phyloP scores from a whole-genome alignment of 2,888 invertebrate species.

The Chironomus riparius region DNA sequence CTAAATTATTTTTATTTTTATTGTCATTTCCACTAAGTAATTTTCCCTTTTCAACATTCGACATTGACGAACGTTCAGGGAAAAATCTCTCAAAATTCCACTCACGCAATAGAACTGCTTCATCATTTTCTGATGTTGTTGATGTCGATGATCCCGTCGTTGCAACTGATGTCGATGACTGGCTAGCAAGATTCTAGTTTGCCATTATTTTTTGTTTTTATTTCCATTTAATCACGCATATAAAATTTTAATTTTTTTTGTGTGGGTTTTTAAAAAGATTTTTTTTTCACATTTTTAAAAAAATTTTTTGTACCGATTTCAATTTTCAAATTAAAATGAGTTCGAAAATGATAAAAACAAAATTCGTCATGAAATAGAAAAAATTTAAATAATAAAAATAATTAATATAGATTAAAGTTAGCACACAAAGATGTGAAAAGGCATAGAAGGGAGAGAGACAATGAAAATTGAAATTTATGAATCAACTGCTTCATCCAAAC shows the following conservation, averaged over 20 bases:
- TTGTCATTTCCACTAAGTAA: neutral
- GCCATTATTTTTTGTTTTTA: slow-evolving; percentile 32
- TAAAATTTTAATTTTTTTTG: slow-evolving; percentile 29
- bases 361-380: neutral
- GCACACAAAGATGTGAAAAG: no score
- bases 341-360: neutral
- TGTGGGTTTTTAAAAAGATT: slow-evolving; percentile 26
- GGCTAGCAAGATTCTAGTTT: slow-evolving; percentile 25
- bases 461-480: neutral
- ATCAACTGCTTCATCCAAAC: neutral
- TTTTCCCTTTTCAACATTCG: slow-evolving; percentile 40
- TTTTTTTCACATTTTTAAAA: neutral
- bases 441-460: neutral
- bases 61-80: slow-evolving; percentile 45
- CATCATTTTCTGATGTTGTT: slow-evolving; percentile 54
- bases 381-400: neutral
- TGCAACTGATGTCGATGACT: slow-evolving; percentile 33
- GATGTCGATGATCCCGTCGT: slow-evolving; percentile 30
- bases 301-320: neutral
- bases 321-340: neutral
- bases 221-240: slow-evolving; percentile 29
- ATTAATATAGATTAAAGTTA: neutral
- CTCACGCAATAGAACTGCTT: slow-evolving; percentile 70
- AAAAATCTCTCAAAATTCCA: slow-evolving; percentile 85
- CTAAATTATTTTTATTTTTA: slow-evolving; percentile 30